phyloP scores from a whole-genome alignment of 2,888 invertebrate genomes.

The Drosophila falleni region DNA sequence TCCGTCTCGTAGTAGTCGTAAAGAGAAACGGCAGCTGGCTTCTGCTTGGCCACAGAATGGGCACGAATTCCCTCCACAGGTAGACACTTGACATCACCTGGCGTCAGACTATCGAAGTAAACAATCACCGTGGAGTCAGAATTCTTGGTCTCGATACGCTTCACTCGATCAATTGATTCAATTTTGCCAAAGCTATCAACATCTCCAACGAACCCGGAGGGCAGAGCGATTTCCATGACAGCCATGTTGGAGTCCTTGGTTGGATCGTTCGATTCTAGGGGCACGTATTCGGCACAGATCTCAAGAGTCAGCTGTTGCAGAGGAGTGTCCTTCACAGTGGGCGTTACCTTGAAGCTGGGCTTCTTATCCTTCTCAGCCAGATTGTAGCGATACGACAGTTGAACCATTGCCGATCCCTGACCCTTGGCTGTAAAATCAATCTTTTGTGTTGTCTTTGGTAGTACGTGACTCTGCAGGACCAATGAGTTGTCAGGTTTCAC shows the following conservation, averaged over 20 bases:
- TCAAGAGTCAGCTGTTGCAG: slow-evolving; percentile 92
- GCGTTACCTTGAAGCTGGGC: slow-evolving; percentile 94
- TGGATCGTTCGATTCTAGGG: slow-evolving; percentile 52
- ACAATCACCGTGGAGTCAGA: slow-evolving; percentile 88
- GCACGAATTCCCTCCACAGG: slow-evolving; percentile 93
- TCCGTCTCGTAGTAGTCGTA: slow-evolving; percentile 96
- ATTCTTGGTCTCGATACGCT: slow-evolving; percentile 89
- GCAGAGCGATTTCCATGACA: slow-evolving; percentile 94
- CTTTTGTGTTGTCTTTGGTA: slow-evolving; percentile 86
- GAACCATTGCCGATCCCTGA: slow-evolving; percentile 91
- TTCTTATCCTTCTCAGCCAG: slow-evolving; percentile 94
- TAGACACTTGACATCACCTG: slow-evolving; percentile 89
- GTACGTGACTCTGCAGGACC: slow-evolving; percentile 91
- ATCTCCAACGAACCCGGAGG: slow-evolving; percentile 96
- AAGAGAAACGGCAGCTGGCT: slow-evolving; percentile 93
- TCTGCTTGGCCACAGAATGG: slow-evolving; percentile 93
- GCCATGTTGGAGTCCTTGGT: slow-evolving; percentile 92
- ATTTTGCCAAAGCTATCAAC: slow-evolving; percentile 89
- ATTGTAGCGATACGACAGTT: slow-evolving; percentile 92
- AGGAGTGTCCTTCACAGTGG: slow-evolving; percentile 93
- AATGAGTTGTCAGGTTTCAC: slow-evolving; percentile 92
- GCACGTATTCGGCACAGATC: slow-evolving; percentile 90
- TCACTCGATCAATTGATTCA: slow-evolving; percentile 85
- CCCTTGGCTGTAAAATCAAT: slow-evolving; percentile 92
- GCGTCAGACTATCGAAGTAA: slow-evolving; percentile 90